A percentile compares a stretch with the other conserved stretches of the same genome.
These are phyloP conservation scores for Drosophila ezoana DNA, from an alignment of 2,888 invertebrate species.

Conservation along the genomic window DNA sequence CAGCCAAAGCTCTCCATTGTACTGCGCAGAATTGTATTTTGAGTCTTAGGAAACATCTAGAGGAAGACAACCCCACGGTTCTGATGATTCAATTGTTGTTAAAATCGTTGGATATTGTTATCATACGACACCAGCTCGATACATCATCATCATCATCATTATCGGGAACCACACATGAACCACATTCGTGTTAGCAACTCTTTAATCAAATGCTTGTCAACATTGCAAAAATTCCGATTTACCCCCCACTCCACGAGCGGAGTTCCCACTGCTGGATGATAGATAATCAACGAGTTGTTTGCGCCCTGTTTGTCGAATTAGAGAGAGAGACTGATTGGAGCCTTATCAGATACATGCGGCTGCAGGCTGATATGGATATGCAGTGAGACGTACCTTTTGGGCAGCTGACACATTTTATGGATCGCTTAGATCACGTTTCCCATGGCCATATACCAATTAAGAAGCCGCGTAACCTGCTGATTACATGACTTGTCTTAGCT, in stretches of 20 bases:
- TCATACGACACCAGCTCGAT: conserved; percentile 30
- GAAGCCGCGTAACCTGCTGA: conserved; percentile 35
- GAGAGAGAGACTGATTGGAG: conserved; percentile 6
- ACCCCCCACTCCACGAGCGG: conserved; percentile 22
- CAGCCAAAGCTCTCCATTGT: not conserved
- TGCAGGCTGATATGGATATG: conserved; percentile 48
- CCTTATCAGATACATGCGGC: conserved; percentile 50
- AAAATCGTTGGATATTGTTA: not conserved
- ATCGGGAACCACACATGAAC: conserved; percentile 43
- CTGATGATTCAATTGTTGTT: conserved; percentile 35
- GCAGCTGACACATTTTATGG: conserved; percentile 54
- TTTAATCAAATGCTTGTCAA: conserved; percentile 75
- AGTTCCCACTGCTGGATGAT: conserved; percentile 39
- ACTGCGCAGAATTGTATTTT: conserved; percentile 17
- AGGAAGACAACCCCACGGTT: not conserved
- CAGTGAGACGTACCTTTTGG: conserved; percentile 6
- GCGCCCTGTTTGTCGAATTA: conserved; percentile 66
- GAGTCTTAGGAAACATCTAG: not conserved
- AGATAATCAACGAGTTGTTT: conserved; percentile 45
- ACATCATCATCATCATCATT: conserved; percentile 38
- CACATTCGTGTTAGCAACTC: conserved; percentile 46
- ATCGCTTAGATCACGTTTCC: conserved; percentile 47
- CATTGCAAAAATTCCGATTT: conserved; percentile 57
- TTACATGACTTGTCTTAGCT: conserved; percentile 22
- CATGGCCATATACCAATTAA: conserved; percentile 31